phyloP scores from a whole-genome alignment of 2,797 vertebrate genomes.

The Phrynocephalus guinanensis region DNA sequence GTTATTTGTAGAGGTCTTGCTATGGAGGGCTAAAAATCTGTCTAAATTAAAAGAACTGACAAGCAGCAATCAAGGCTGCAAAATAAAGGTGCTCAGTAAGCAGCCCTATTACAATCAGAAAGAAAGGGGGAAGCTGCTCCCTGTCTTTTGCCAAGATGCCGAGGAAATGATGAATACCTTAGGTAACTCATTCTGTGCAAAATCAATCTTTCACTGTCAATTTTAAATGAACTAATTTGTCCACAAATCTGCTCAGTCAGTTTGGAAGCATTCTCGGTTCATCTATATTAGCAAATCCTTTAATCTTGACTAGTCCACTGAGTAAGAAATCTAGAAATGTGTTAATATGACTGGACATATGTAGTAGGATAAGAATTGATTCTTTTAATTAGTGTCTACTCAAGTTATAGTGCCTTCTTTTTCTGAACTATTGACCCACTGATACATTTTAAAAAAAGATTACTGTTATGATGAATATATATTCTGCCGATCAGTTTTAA shows the following conservation, averaged over 20 bases:
- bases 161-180: constrained; percentile 86
- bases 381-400: constrained; percentile 98
- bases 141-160: constrained; percentile 78
- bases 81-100: constrained; percentile 86
- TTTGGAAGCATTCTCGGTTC: constrained; percentile 92
- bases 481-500: constrained; percentile 75
- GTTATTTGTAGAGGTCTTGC: constrained; percentile 83
- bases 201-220: constrained; percentile 93
- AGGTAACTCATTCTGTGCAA: constrained; percentile 83
- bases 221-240: constrained; percentile 97
- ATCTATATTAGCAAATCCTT: constrained; percentile 98
- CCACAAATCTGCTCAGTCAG: constrained; percentile 93
- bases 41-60: constrained; percentile 85
- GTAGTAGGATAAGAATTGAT: constrained; percentile 94
- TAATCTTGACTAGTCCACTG: constrained; percentile 95
- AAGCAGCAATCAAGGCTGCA: constrained; percentile 82
- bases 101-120: constrained; percentile 86
- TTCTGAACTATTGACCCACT: constrained; percentile 84
- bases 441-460: constrained; percentile 73
- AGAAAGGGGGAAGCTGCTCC: constrained; percentile 78
- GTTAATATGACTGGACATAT: constrained; percentile 96
- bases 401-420: constrained; percentile 81
- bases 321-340: constrained; percentile 92
- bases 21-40: constrained; percentile 80
- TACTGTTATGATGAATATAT: constrained; percentile 73